Base-by-base conservation (phyloP, 2,113 vertebrate genomes). In the Gallinago undulata region DNA sequence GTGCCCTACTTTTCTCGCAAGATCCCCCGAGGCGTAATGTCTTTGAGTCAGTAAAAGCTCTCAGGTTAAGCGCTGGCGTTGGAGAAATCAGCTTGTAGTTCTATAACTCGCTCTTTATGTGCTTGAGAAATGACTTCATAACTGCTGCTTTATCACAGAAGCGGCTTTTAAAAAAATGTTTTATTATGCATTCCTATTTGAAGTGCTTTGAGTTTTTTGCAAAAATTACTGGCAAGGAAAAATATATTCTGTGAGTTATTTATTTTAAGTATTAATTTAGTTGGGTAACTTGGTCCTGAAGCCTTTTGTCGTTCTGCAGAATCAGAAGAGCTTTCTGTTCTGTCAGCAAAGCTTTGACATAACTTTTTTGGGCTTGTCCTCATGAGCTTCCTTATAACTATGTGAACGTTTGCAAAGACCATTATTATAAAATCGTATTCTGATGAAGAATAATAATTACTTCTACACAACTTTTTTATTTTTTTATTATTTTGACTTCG, bases 41-140 rank as follows among this genome's bases (percentile, higher is more conserved):
- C 91, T 82, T 70, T 70, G 48, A 89, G 70, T 90, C 83, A 27
- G 90, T 67, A 87, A 91, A 95, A 94, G 55, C 80, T 89, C 76
- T 35, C 1, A 3, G 35, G 53, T 72, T 87, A 67, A 92, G 77
- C 30, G 9, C 62, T 21, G 14, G 39, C 39, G 28, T 68, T 79
- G 37, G 60, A 60, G 89, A 72, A 57, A 68, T 30, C 18, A 2
- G 45, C 23, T 92, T 1, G 1, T 51, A 13, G 37, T 35, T 92
- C 77, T 85, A 39, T 41, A 70, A 70, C 45, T 80, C 3, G 3
- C 16, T 68, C n/a, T 37, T n/a, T 30, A n/a, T 4, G 19, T 27
- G 67, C 79, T 87, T 2, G 1, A 51, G 57, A 70, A 56, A 35
- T 37, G 33, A 47, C 67, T 83, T 75, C 6, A 0, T 59, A 39